Evolutionary conservation across 2,113 vertebrate genomes (phyloP), one percentile per base, ranked within the genome.

Genomic region (Clarias batrachus): DNA sequence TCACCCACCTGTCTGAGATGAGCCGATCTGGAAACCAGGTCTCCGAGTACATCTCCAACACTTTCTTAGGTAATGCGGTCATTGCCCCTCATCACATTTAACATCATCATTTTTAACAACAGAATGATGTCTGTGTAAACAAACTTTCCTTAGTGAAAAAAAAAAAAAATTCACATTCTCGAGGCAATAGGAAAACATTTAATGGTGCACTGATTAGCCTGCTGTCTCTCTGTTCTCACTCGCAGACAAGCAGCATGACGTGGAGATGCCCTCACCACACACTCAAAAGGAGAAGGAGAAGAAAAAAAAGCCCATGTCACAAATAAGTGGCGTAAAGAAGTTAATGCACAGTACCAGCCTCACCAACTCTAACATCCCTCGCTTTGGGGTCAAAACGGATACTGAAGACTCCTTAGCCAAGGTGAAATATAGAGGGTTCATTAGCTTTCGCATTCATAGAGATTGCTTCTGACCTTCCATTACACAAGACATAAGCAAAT

Each of bases 301-400:
- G 91, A 96, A 96, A 91, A 96, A 96, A 91, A 95, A 95, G 82
- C 96, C 96, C 0, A 97, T 97, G 96, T 96, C 95, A 41, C 96
- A 97, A 92, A 97, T 97, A 90, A 97, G 95, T 60, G 96, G 96
- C 41, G 96, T 97, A 62, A 97, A 96, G 91, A 97, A 97, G 66
- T 81, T 96, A 87, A 96, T 94, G 94, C 96, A 97, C 81, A 96
- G 96, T 80, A 95, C 96, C 71, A 96, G 96, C 88, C 90, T 97
- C 87, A 96, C 95, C 60, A 96, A 97, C 91, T 96, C 96, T 23
- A 97, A 94, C 91, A 97, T 96, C 91, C 96, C 96, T 0, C 94
- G 95, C 87, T 97, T 96, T 88, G 96, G 96, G 86, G 96, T 97
- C 85, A 97, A 96, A 93, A 97, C 96, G 30, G 96, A 97, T 65